These are phyloP conservation scores for Tinamus major DNA, from an alignment of 2,797 vertebrate genomes.

Conservation along the genomic window DNA sequence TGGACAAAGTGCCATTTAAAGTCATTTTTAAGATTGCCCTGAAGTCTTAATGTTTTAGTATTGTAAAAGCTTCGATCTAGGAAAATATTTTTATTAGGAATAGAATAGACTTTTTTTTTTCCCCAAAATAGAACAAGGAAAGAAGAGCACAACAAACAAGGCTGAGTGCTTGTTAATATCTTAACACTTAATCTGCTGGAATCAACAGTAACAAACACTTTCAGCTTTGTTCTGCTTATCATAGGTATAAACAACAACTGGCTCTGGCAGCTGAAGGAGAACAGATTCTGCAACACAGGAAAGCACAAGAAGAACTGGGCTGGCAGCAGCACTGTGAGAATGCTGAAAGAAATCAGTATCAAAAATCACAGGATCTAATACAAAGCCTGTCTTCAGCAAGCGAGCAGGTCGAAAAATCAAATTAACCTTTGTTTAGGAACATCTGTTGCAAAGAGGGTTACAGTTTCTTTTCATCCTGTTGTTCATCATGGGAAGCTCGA, in stretches of 20 bases:
- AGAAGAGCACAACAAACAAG: background rate
- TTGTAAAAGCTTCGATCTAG: background rate
- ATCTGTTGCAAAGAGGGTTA: background rate
- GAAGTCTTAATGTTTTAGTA: background rate
- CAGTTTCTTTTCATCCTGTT: background rate
- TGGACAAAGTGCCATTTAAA: background rate
- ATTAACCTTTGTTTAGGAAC: background rate
- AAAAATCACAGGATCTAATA: slow-evolving; percentile 82
- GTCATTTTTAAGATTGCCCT: background rate
- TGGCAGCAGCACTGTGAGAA: slow-evolving; percentile 84
- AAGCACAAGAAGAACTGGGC: slow-evolving; percentile 83
- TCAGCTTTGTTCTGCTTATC: background rate
- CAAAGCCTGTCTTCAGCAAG: slow-evolving; percentile 78
- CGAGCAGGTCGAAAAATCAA: slow-evolving; percentile 81
- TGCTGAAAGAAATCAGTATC: slow-evolving; percentile 76
- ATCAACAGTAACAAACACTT: background rate
- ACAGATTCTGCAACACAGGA: slow-evolving; percentile 78
- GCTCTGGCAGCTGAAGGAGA: slow-evolving; percentile 77
- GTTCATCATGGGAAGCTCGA: background rate
- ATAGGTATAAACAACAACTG: slow-evolving; percentile 86
- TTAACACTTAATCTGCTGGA: background rate
- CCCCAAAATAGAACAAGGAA: background rate
- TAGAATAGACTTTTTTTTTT: background rate
- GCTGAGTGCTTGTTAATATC: background rate
- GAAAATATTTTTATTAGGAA: background rate